These are phyloP conservation scores for Sogatella furcifera DNA, from an alignment of 1,140 invertebrate genomes.

Conservation along the genomic window DNA sequence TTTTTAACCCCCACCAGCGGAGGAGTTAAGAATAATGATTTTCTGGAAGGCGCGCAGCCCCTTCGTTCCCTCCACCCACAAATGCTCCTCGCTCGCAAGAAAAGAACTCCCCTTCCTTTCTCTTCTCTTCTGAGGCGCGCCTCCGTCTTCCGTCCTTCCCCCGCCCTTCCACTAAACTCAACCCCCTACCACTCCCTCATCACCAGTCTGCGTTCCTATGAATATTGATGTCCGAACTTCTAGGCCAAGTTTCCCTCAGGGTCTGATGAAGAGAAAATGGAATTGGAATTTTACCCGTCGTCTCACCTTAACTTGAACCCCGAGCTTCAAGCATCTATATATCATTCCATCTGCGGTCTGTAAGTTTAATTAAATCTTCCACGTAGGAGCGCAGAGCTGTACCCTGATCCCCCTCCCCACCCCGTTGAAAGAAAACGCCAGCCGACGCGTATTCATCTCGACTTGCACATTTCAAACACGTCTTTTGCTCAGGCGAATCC, in stretches of 20 bases:
- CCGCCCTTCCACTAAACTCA: too few relatives aligned
- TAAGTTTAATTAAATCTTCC: slow-evolving; percentile 15
- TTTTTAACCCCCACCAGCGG: slow-evolving; percentile 12
- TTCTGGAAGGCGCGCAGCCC: slow-evolving; percentile 11
- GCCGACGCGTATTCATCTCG: too few relatives aligned
- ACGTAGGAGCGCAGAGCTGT: not conserved
- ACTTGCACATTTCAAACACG: too few relatives aligned
- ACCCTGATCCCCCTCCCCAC: slow-evolving; percentile 7
- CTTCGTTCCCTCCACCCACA: not conserved
- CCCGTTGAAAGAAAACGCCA: not conserved
- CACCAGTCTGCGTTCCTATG: slow-evolving; percentile 4
- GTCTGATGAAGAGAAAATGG: slow-evolving; percentile 7
- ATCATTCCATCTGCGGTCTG: slow-evolving; percentile 17
- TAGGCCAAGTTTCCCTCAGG: slow-evolving; percentile 10
- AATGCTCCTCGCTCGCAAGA: not conserved
- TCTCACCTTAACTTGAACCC: not conserved
- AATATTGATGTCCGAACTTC: slow-evolving; percentile 16
- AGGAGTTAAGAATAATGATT: slow-evolving; percentile 17
- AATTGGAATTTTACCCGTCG: slow-evolving; percentile 12
- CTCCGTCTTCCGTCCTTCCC: too few relatives aligned
- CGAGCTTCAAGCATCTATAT: slow-evolving; percentile 1
- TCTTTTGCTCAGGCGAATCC: too few relatives aligned
- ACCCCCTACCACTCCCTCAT: not conserved
- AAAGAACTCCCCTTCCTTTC: slow-evolving; percentile 11
- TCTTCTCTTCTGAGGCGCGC: not conserved